Evolutionary conservation across 2,797 vertebrate species (phyloP).

Genomic region (Morus bassanus): DNA sequence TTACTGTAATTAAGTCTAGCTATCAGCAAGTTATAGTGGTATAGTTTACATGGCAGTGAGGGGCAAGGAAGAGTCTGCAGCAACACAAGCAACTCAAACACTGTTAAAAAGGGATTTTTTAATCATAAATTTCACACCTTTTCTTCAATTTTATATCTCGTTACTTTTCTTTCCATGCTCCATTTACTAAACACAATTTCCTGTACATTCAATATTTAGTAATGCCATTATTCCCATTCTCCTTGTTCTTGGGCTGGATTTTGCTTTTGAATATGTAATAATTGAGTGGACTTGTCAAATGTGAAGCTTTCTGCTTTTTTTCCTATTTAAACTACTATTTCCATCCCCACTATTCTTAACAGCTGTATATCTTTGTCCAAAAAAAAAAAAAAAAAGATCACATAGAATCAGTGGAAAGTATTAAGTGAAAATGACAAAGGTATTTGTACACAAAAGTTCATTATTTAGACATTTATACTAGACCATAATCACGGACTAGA

Average conservation of each 20-base stretch:
- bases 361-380: not conserved
- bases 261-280: not conserved
- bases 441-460: not conserved
- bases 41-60: not conserved
- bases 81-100: not conserved
- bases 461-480: not conserved
- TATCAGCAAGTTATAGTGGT: not conserved
- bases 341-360: not conserved
- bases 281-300: not conserved
- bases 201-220: not conserved
- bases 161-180: not conserved
- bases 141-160: not conserved
- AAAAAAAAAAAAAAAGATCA: not conserved
- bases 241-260: not conserved
- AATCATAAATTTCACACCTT: not conserved
- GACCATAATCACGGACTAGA: not conserved
- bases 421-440: not conserved
- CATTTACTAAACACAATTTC: not conserved
- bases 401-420: not conserved
- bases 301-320: not conserved
- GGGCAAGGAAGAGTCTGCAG: not conserved
- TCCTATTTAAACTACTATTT: not conserved
- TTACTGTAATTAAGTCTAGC: not conserved
- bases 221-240: not conserved
- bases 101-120: slow-evolving; percentile 10